Conservation (phyloP, 2,888 invertebrate species). For the Agrotis segetum region DNA sequence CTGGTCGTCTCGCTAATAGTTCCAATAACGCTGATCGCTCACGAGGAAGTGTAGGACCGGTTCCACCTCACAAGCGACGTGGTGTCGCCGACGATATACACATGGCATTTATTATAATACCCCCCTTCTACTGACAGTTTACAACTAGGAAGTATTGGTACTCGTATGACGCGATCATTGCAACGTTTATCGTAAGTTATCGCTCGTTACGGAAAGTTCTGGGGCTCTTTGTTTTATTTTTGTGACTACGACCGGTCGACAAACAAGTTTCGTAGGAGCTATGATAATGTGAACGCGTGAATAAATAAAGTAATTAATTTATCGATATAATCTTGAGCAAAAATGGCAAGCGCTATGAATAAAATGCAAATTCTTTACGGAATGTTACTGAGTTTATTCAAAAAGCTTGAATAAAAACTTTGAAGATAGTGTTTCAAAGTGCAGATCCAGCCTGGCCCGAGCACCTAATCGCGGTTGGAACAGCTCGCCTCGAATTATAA, state of each 20-base stretch:
- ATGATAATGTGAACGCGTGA: slow-evolving; percentile 54
- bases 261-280: slow-evolving; percentile 55
- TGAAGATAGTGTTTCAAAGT: slow-evolving; percentile 60
- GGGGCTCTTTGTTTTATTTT: slow-evolving; percentile 65
- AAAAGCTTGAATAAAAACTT: slow-evolving; percentile 44
- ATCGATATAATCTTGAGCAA: slow-evolving; percentile 35
- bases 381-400: slow-evolving; percentile 34
- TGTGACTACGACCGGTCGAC: slow-evolving; percentile 48
- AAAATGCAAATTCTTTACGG: slow-evolving; percentile 43
- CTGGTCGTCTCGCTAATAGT: slow-evolving; percentile 74
- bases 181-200: slow-evolving; percentile 72
- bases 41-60: slow-evolving; percentile 85
- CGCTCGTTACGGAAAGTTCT: slow-evolving; percentile 69
- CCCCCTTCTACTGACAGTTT: slow-evolving; percentile 76
- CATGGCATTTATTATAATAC: slow-evolving; percentile 85
- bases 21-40: slow-evolving; percentile 82
- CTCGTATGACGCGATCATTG: slow-evolving; percentile 74
- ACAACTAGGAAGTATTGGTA: slow-evolving; percentile 79
- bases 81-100: slow-evolving; percentile 79
- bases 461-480: slow-evolving; percentile 76
- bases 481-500: slow-evolving; percentile 83
- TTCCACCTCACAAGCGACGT: slow-evolving; percentile 75
- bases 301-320: slow-evolving; percentile 61
- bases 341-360: slow-evolving; percentile 34
- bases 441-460: slow-evolving; percentile 55